A percentile compares a stretch with the other conserved stretches of the same genome.
Conservation (phyloP, 2,888 invertebrate genomes). For the Polyommatus iphigenia region DNA sequence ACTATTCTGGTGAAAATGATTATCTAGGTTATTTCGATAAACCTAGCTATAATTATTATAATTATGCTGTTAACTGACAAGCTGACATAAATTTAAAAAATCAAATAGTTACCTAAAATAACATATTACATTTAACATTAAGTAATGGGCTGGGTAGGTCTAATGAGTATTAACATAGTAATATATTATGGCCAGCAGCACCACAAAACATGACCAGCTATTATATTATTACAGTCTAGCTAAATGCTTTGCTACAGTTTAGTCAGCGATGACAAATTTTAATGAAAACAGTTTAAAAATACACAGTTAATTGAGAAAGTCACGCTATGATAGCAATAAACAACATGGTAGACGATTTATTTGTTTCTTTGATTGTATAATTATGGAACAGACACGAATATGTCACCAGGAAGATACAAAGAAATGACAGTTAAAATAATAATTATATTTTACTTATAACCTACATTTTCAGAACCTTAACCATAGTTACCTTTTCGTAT, state of each 20-base stretch:
- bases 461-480: too few relatives aligned
- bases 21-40: too few relatives aligned
- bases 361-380: background rate
- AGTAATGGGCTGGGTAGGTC: background rate
- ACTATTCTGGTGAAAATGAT: too few relatives aligned
- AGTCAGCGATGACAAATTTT: conserved; percentile 30
- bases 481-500: background rate
- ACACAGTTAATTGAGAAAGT: conserved; percentile 54
- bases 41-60: too few relatives aligned
- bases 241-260: background rate
- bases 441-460: too few relatives aligned
- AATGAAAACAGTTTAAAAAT: conserved; percentile 57
- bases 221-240: background rate
- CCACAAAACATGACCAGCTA: background rate
- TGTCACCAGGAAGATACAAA: background rate
- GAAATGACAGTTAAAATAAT: background rate
- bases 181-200: too few relatives aligned
- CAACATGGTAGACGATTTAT: background rate
- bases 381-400: background rate
- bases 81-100: too few relatives aligned
- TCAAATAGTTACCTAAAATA: too few relatives aligned
- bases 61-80: too few relatives aligned
- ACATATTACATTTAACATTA: too few relatives aligned
- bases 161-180: background rate
- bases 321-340: conserved; percentile 60